Evolutionary conservation across 2,888 invertebrate species (phyloP).

Genomic region (Mythimna lalbum): DNA sequence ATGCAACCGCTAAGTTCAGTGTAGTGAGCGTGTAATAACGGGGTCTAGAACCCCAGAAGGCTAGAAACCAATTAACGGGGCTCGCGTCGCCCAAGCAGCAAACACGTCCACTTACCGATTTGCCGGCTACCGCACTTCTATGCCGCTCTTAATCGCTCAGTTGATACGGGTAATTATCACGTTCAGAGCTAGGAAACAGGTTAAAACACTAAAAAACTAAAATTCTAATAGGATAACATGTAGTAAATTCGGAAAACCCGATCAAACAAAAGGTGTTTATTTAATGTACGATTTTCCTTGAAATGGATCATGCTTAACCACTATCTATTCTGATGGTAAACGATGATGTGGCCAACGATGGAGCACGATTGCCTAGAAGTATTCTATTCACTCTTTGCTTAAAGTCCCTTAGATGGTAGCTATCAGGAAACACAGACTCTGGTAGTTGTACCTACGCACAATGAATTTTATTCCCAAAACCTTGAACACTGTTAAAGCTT

Average conservation of each 20-base stretch:
- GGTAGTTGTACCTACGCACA: too few relatives aligned
- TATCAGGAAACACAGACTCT: too few relatives aligned
- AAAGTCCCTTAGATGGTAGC: too few relatives aligned
- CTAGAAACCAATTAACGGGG: conserved; percentile 72
- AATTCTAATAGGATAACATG: neutral
- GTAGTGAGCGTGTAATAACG: conserved; percentile 39
- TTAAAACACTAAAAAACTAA: neutral
- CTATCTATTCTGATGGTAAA: too few relatives aligned
- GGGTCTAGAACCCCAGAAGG: conserved; percentile 56
- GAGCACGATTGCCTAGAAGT: too few relatives aligned
- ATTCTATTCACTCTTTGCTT: too few relatives aligned
- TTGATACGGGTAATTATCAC: conserved; percentile 67
- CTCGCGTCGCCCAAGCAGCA: conserved; percentile 69
- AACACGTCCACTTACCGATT: conserved; percentile 78
- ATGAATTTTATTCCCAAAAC: too few relatives aligned
- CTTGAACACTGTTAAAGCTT: too few relatives aligned
- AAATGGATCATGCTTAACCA: too few relatives aligned
- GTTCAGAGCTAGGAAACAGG: conserved; percentile 52
- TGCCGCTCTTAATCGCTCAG: conserved; percentile 48
- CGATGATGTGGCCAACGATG: too few relatives aligned
- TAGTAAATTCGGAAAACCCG: too few relatives aligned
- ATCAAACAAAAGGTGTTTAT: neutral
- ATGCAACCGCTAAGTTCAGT: conserved; percentile 1
- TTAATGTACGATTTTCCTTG: neutral
- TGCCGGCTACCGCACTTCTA: conserved; percentile 67